phyloP scores from a whole-genome alignment of 2,113 vertebrate species.

The Canis aureus region DNA sequence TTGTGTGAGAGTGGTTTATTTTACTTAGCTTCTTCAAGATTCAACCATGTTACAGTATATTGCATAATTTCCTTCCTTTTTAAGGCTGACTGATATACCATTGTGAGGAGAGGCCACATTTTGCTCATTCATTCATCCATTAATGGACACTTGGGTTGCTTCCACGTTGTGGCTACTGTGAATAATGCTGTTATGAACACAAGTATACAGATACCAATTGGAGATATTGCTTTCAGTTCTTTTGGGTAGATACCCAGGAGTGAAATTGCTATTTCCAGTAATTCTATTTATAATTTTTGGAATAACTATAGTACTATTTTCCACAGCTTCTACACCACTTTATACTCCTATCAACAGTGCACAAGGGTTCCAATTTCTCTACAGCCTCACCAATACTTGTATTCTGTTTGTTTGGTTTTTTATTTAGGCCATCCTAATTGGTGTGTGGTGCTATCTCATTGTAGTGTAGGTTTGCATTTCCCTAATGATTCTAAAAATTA shows the following conservation, averaged over 20 bases:
- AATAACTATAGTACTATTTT: background rate
- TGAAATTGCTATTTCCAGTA: background rate
- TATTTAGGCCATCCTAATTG: background rate
- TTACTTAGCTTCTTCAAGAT: background rate
- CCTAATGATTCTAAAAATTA: background rate
- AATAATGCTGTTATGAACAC: background rate
- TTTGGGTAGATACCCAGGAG: background rate
- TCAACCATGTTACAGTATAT: background rate
- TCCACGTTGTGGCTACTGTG: background rate
- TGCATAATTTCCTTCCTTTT: background rate
- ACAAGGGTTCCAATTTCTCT: background rate
- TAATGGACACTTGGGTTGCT: background rate
- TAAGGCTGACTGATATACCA: background rate
- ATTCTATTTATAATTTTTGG: background rate
- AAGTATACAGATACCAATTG: background rate
- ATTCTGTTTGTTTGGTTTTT: background rate
- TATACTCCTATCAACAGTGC: background rate
- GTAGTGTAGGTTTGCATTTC: background rate
- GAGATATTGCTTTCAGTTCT: background rate
- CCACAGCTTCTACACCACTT: background rate
- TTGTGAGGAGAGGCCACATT: too few relatives aligned
- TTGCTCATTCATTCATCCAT: background rate
- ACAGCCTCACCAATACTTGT: background rate
- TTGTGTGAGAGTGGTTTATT: background rate
- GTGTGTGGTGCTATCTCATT: background rate